Conservation (phyloP, 2,888 invertebrate species). For the Spatulosminthurus flaviceps region DNA sequence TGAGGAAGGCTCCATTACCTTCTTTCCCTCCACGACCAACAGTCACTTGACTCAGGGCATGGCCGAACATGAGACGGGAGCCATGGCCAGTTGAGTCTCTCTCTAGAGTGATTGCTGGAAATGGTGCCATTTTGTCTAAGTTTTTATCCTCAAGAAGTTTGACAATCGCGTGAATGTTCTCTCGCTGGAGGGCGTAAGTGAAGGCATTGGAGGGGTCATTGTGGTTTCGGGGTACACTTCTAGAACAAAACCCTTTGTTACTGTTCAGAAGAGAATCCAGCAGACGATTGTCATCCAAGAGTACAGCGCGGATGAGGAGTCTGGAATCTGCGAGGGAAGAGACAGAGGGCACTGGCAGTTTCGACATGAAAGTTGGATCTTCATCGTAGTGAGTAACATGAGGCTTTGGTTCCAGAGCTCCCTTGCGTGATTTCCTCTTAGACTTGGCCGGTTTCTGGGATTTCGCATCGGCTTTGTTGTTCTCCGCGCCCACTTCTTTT, state of each 20-base stretch:
- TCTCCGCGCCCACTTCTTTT: neutral
- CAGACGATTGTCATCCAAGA: constrained; percentile 66
- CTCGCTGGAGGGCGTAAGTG: constrained; percentile 52
- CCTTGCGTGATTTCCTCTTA: neutral
- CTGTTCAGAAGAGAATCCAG: constrained; percentile 65
- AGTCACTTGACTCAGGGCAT: constrained; percentile 66
- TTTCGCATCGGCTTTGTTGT: too few relatives aligned
- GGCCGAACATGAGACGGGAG: constrained; percentile 65
- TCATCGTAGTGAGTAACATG: constrained; percentile 54
- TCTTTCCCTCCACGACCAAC: constrained; percentile 68
- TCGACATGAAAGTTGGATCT: constrained; percentile 59
- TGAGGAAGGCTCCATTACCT: constrained; percentile 48
- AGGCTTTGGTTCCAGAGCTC: constrained; percentile 50
- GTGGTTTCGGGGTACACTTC: constrained; percentile 53
- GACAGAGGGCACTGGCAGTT: constrained; percentile 66
- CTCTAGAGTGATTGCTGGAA: constrained; percentile 49
- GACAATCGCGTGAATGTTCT: constrained; percentile 54
- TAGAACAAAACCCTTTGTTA: constrained; percentile 65
- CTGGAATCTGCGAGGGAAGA: constrained; percentile 67
- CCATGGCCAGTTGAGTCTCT: constrained; percentile 62
- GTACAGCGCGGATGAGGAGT: constrained; percentile 67
- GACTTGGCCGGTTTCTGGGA: too few relatives aligned
- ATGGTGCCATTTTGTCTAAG: constrained; percentile 44
- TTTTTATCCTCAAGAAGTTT: constrained; percentile 43
- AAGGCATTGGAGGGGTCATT: constrained; percentile 37